Conservation (phyloP, 1,140 invertebrate species). For the Drosophila mojavensis region DNA sequence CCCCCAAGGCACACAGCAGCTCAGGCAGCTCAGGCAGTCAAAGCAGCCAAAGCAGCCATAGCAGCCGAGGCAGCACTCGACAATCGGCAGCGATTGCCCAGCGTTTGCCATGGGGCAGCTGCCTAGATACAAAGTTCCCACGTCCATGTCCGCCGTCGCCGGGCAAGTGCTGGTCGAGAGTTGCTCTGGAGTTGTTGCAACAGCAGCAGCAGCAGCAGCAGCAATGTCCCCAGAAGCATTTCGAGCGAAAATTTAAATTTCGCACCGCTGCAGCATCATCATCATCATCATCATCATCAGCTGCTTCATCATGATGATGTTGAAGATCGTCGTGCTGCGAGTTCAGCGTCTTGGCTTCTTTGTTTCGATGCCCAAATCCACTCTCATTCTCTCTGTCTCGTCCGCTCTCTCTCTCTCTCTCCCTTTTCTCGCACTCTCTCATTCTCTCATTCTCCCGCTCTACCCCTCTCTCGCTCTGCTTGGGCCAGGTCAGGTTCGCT, state of each 20-base stretch:
- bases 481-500: conserved; percentile 66
- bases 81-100: conserved; percentile 52
- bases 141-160: conserved; percentile 50
- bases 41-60: conserved; percentile 17
- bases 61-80: conserved; percentile 32
- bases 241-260: conserved; percentile 82
- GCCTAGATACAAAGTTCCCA: conserved; percentile 68
- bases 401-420: conserved; percentile 29
- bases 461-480: conserved; percentile 26
- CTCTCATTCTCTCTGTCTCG: conserved; percentile 38
- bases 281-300: conserved; percentile 17
- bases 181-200: conserved; percentile 29
- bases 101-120: conserved; percentile 44
- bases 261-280: conserved; percentile 57
- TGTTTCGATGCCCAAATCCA: conserved; percentile 48
- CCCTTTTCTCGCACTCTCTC: conserved; percentile 22
- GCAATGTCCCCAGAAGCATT: conserved; percentile 80
- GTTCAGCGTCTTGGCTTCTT: conserved; percentile 49
- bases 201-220: conserved; percentile 27
- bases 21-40: not conserved
- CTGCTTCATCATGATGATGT: conserved; percentile 18
- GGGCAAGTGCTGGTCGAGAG: conserved; percentile 34
- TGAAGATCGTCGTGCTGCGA: conserved; percentile 35
- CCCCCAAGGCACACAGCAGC: conserved; percentile 49
- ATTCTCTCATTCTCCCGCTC: conserved; percentile 7